Conservation (phyloP, 2,888 invertebrate genomes). For the Synanthedon vespiformis region DNA sequence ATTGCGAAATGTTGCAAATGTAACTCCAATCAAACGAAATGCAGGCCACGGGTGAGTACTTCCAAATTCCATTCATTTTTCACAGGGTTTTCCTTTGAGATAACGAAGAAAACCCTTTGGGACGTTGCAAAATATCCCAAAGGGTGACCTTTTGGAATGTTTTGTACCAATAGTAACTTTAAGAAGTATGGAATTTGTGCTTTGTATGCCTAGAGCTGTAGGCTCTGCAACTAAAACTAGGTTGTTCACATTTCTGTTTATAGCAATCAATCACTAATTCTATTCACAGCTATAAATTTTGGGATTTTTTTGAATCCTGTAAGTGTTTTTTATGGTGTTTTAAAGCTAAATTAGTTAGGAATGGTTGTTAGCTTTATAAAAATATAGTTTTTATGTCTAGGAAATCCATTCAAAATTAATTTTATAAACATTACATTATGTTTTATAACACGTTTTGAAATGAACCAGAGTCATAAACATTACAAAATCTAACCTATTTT, state of each 20-base stretch:
- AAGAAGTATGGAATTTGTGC: background rate
- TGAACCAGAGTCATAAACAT: no score
- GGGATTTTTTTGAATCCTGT: no score
- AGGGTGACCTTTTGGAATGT: background rate
- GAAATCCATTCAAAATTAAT: no score
- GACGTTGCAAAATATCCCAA: background rate
- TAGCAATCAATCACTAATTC: background rate
- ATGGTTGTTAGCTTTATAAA: no score
- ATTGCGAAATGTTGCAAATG: conserved; percentile 36
- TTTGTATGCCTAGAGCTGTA: background rate
- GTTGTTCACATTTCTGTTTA: background rate
- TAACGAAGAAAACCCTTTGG: background rate
- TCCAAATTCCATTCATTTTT: conserved; percentile 34
- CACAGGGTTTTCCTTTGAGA: conserved; percentile 14
- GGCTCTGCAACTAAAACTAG: background rate
- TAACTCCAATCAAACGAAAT: conserved; percentile 46
- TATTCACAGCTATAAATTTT: background rate
- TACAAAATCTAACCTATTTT: no score
- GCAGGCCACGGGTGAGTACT: conserved; percentile 49
- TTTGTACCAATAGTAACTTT: background rate
- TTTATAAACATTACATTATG: no score
- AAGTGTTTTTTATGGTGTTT: no score
- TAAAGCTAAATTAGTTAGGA: no score
- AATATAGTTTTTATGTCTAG: no score
- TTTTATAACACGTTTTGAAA: no score